phyloP scores from a whole-genome alignment of 2,888 invertebrate genomes.

The Sisyra terminalis region DNA sequence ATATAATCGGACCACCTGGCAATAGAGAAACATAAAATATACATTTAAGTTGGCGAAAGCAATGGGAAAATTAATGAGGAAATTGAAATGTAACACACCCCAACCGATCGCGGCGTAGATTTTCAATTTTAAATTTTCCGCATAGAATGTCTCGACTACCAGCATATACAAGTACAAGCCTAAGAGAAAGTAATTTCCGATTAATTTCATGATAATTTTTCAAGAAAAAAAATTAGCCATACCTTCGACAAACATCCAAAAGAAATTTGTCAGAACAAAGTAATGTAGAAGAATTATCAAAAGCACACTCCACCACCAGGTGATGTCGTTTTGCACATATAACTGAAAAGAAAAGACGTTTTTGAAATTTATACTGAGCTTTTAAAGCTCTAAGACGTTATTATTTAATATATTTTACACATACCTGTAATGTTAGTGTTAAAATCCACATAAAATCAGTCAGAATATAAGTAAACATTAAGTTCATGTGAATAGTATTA shows the following conservation, averaged over 20 bases:
- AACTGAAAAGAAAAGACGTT: constrained; percentile 17
- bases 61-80: too few species aligned
- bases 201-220: too few species aligned
- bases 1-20: constrained; percentile 36
- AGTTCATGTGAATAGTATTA: constrained; percentile 87
- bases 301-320: constrained; percentile 42
- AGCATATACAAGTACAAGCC: constrained; percentile 75
- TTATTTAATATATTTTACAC: constrained; percentile 15
- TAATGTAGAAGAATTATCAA: constrained; percentile 73
- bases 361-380: too few species aligned
- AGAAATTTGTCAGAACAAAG: constrained; percentile 87
- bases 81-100: constrained; percentile 45
- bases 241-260: constrained; percentile 99
- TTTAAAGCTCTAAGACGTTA: too few species aligned
- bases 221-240: constrained; percentile 16
- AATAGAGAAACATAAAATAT: constrained; percentile 12
- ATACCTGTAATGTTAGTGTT: constrained; percentile 61
- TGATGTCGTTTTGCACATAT: constrained; percentile 21
- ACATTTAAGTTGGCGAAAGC: too few species aligned
- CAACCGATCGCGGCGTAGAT: constrained; percentile 72
- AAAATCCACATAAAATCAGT: constrained; percentile 84
- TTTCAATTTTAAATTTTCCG: constrained; percentile 69
- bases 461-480: constrained; percentile 84
- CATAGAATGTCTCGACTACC: constrained; percentile 73
- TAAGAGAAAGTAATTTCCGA: constrained; percentile 22